phyloP scores from a whole-genome alignment of 2,888 invertebrate genomes.

The Apotomis betuletana region DNA sequence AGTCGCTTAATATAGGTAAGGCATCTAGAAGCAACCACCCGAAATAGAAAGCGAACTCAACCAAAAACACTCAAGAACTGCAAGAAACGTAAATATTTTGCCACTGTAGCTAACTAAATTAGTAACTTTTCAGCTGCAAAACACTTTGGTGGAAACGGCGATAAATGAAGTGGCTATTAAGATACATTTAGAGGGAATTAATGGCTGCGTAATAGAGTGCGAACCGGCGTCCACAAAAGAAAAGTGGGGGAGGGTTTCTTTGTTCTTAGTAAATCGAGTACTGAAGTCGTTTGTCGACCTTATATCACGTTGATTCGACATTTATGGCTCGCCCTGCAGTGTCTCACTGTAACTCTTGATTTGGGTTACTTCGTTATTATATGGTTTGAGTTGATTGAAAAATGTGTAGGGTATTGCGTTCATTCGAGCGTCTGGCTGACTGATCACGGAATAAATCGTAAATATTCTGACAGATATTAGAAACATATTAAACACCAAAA shows the following conservation, averaged over 20 bases:
- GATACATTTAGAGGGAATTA: conserved; percentile 74
- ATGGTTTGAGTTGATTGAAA: conserved; percentile 42
- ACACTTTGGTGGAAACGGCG: conserved; percentile 68
- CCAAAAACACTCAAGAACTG: background rate
- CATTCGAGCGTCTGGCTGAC: no score
- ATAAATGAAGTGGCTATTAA: conserved; percentile 73
- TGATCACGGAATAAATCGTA: no score
- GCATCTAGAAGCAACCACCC: background rate
- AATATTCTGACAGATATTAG: no score
- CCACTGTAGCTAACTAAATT: conserved; percentile 33
- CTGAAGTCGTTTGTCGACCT: conserved; percentile 76
- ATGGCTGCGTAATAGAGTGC: conserved; percentile 77
- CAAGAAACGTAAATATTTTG: conserved; percentile 25
- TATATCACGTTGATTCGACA: conserved; percentile 81
- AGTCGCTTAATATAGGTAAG: no score
- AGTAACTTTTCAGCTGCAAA: conserved; percentile 52
- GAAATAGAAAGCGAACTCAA: conserved; percentile 1
- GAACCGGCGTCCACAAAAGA: conserved; percentile 74
- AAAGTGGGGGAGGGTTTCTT: conserved; percentile 74
- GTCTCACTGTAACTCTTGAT: conserved; percentile 66
- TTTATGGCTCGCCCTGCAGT: conserved; percentile 71
- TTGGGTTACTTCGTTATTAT: conserved; percentile 58
- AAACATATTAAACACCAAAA: no score
- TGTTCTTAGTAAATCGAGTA: conserved; percentile 80
- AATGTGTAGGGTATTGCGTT: conserved; percentile 21